A percentile compares a stretch with the other conserved stretches of the same genome.
These are phyloP conservation scores for Aleiodes testaceus DNA, from an alignment of 2,888 invertebrate genomes.

Conservation along the genomic window DNA sequence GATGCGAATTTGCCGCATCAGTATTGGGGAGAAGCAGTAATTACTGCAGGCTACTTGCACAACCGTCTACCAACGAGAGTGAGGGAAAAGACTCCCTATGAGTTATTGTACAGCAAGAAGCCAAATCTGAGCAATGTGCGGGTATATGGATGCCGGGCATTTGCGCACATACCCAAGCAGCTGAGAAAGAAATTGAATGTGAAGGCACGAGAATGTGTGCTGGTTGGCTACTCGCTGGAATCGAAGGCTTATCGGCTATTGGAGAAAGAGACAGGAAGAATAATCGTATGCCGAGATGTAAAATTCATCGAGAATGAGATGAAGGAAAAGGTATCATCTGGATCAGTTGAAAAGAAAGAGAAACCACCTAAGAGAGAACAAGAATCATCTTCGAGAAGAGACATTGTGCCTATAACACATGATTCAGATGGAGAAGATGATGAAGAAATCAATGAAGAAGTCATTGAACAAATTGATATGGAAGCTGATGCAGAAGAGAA, in stretches of 20 bases:
- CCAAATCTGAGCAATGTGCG: conserved; percentile 40
- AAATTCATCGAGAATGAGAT: conserved; percentile 33
- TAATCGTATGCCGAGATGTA: conserved; percentile 39
- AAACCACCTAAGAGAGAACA: background rate
- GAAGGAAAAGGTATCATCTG: no score
- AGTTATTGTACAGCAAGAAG: conserved; percentile 40
- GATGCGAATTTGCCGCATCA: conserved; percentile 52
- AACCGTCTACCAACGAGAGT: conserved; percentile 50
- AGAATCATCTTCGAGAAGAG: no score
- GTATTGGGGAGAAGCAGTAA: conserved; percentile 62
- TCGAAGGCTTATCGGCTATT: conserved; percentile 44
- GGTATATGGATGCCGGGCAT: conserved; percentile 43
- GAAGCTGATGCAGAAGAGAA: no score
- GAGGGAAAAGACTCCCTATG: conserved; percentile 40
- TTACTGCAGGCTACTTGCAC: conserved; percentile 54
- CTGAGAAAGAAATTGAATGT: conserved; percentile 42
- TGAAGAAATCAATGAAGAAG: no score
- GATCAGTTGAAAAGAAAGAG: background rate
- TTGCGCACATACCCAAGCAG: conserved; percentile 43
- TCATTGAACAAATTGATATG: no score
- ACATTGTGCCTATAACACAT: no score
- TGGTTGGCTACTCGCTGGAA: conserved; percentile 41
- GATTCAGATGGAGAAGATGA: no score
- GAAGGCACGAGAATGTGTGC: conserved; percentile 34
- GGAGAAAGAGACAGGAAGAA: conserved; percentile 31